These are phyloP conservation scores for Syngnathus floridae DNA, from an alignment of 2,113 vertebrate genomes.

Conservation along the genomic window DNA sequence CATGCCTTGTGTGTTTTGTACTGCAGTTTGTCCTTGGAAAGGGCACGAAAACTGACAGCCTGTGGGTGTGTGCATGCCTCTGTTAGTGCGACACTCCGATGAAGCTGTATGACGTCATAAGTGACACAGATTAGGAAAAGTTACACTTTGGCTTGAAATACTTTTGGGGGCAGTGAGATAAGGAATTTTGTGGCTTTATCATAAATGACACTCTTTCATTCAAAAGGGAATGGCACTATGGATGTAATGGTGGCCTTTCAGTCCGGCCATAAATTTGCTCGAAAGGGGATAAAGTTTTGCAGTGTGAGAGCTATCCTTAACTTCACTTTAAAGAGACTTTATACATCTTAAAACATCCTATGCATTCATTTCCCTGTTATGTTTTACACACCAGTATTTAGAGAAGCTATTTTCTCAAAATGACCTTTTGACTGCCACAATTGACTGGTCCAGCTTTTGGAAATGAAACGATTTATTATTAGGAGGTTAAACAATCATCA, in stretches of 20 bases:
- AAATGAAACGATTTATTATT: too few relatives aligned
- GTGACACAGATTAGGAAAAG: constrained; percentile 73
- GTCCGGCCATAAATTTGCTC: constrained; percentile 91
- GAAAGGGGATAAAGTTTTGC: constrained; percentile 73
- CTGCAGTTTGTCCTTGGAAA: constrained; percentile 61
- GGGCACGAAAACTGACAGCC: constrained; percentile 54
- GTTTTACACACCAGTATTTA: too few relatives aligned
- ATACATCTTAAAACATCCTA: too few relatives aligned
- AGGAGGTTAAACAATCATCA: too few relatives aligned
- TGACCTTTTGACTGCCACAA: too few relatives aligned
- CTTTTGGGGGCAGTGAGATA: constrained; percentile 85
- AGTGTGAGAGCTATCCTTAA: constrained; percentile 47
- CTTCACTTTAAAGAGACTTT: too few relatives aligned
- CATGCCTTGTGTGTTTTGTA: constrained; percentile 63
- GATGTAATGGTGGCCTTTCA: constrained; percentile 79
- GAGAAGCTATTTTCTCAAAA: too few relatives aligned
- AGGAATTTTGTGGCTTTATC: constrained; percentile 99
- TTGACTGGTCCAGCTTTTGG: too few relatives aligned
- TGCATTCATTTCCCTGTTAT: too few relatives aligned
- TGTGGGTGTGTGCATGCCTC: constrained; percentile 32
- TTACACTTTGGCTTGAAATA: constrained; percentile 89
- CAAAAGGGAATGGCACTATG: constrained; percentile 91
- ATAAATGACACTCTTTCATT: constrained; percentile 99
- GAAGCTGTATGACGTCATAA: constrained; percentile 44
- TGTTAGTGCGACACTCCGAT: constrained; percentile 34